Evolutionary conservation across 2,888 invertebrate species (phyloP).

Genomic region (Drosophila fulvimacula): DNA sequence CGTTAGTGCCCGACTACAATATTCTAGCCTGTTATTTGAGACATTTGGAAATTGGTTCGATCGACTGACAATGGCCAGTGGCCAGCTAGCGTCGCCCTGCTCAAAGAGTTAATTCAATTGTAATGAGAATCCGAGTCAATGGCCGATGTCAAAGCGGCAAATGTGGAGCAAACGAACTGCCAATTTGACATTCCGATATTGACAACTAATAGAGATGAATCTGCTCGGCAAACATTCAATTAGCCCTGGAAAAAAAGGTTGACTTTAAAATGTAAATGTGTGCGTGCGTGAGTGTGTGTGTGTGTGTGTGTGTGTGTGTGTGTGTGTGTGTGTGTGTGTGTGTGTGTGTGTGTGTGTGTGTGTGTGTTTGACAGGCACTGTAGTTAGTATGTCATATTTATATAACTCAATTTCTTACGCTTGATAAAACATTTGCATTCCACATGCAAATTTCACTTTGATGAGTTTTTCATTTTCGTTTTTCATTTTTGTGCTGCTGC

Average conservation of each 20-base stretch:
- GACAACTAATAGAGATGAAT: conserved; percentile 38
- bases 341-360: neutral
- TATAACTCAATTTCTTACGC: conserved; percentile 37
- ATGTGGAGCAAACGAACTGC: conserved; percentile 5
- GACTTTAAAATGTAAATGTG: conserved; percentile 12
- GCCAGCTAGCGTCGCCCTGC: neutral
- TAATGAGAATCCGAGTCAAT: neutral
- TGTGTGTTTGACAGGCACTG: conserved; percentile 8
- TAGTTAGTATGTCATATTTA: conserved; percentile 23
- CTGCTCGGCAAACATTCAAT: conserved; percentile 32
- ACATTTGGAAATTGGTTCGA: too few species aligned
- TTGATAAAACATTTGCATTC: conserved; percentile 38
- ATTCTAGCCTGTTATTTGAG: too few species aligned
- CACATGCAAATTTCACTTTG: conserved; percentile 39
- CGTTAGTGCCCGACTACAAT: too few species aligned
- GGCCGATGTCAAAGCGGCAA: neutral
- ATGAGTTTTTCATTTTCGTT: conserved; percentile 29
- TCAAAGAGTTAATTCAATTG: conserved; percentile 7
- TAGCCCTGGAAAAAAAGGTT: conserved; percentile 23
- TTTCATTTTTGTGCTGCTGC: conserved; percentile 11
- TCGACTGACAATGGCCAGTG: too few species aligned
- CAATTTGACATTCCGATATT: conserved; percentile 32
- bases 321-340: neutral
- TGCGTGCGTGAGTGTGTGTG: neutral
- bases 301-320: neutral